phyloP scores from a whole-genome alignment of 2,888 invertebrate species.

The Drosophila rubida region DNA sequence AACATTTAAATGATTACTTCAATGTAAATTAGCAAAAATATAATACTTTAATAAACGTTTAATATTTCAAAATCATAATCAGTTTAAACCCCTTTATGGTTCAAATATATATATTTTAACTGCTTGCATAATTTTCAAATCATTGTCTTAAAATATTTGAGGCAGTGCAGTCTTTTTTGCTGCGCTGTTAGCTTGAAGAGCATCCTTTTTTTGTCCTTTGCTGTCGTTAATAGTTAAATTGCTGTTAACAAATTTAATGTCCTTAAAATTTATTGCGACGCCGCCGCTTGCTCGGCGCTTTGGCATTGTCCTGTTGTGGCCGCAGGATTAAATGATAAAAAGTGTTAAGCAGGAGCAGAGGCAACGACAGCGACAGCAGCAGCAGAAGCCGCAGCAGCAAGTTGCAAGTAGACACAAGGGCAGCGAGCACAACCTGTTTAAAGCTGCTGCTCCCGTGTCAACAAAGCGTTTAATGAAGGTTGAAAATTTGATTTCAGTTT shows the following conservation, averaged over 20 bases:
- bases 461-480: conserved; percentile 73
- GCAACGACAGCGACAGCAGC: conserved; percentile 44
- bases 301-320: conserved; percentile 56
- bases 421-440: conserved; percentile 51
- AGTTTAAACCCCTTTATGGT: no score
- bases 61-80: no score
- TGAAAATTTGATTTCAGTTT: conserved; percentile 74
- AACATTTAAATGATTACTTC: no score
- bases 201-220: conserved; percentile 23
- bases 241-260: conserved; percentile 77
- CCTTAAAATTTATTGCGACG: conserved; percentile 68
- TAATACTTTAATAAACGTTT: no score
- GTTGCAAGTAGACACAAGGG: conserved; percentile 16
- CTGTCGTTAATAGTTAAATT: conserved; percentile 74
- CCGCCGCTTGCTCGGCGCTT: conserved; percentile 25
- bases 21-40: no score
- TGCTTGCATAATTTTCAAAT: not conserved
- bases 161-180: conserved; percentile 2
- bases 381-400: conserved; percentile 19
- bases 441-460: conserved; percentile 52
- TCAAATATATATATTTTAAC: no score
- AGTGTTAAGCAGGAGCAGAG: conserved; percentile 56
- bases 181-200: not conserved
- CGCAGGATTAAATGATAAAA: conserved; percentile 70
- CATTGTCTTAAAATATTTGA: not conserved